These are phyloP conservation scores for Nemapogon koenigi DNA, from an alignment of 2,888 invertebrate species.

Conservation along the genomic window DNA sequence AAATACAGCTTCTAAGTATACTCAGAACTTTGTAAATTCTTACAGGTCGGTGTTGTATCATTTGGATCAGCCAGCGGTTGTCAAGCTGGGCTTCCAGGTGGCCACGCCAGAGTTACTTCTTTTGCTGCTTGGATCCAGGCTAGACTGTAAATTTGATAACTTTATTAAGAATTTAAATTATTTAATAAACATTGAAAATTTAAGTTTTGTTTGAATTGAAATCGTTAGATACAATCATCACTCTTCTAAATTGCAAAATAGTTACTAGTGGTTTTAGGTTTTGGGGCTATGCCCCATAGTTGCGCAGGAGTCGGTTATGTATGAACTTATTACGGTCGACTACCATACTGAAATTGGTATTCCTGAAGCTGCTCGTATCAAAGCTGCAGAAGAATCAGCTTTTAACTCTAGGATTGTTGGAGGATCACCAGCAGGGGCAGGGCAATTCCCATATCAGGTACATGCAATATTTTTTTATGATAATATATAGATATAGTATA, in stretches of 20 bases:
- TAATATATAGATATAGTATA: too few relatives aligned
- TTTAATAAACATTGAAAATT: neutral
- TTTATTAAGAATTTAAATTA: neutral
- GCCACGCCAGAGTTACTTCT: conserved; percentile 20
- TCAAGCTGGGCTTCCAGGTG: conserved; percentile 19
- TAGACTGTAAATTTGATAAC: conserved; percentile 3
- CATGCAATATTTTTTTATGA: too few relatives aligned
- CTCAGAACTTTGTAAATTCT: too few relatives aligned
- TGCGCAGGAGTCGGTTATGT: conserved; percentile 3
- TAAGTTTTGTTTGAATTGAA: too few relatives aligned
- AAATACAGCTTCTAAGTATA: too few relatives aligned
- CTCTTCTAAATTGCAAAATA: too few relatives aligned
- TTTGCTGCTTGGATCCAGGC: conserved; percentile 13
- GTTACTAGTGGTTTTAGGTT: too few relatives aligned
- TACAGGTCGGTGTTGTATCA: conserved; percentile 31
- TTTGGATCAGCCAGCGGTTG: conserved; percentile 24
- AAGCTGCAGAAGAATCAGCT: conserved; percentile 18
- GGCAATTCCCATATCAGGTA: conserved; percentile 28
- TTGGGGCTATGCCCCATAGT: too few relatives aligned
- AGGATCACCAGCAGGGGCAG: conserved; percentile 22
- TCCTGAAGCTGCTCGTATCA: conserved; percentile 23
- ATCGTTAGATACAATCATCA: too few relatives aligned
- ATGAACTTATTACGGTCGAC: conserved; percentile 5
- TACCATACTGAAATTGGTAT: conserved; percentile 29
- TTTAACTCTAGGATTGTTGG: conserved; percentile 23